Percentiles rank a stretch among this genome's conserved stretches.
phyloP scores from a whole-genome alignment of 2,888 invertebrate species.

The Griposia aprilina region DNA sequence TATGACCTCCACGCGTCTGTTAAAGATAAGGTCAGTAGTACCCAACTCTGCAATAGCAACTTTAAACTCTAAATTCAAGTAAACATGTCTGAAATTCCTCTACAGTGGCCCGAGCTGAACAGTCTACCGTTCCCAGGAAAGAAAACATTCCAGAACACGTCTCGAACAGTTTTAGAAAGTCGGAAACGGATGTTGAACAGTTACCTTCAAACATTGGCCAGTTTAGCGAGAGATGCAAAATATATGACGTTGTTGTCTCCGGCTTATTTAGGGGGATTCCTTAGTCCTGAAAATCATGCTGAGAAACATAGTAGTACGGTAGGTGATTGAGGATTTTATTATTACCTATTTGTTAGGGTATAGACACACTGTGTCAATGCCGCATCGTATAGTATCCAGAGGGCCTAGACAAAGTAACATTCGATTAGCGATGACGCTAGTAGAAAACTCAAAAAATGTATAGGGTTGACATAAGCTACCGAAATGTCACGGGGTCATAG shows the following conservation, averaged over 20 bases:
- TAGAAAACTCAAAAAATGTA: no score
- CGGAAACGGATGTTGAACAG: constrained; percentile 95
- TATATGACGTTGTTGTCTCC: constrained; percentile 83
- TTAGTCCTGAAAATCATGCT: constrained; percentile 85
- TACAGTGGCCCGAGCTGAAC: constrained; percentile 94
- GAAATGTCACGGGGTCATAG: no score
- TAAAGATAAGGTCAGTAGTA: constrained; percentile 91
- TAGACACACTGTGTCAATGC: no score
- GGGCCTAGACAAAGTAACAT: no score
- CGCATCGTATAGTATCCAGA: no score
- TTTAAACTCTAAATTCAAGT: constrained; percentile 3
- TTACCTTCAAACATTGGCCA: constrained; percentile 93
- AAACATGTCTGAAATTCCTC: constrained; percentile 4
- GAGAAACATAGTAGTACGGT: constrained; percentile 86
- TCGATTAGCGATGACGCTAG: no score
- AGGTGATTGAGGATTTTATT: constrained; percentile 52
- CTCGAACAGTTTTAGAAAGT: constrained; percentile 95
- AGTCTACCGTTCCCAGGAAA: constrained; percentile 97
- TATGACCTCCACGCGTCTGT: constrained; percentile 96
- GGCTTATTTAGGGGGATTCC: constrained; percentile 86
- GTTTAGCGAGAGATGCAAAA: constrained; percentile 81
- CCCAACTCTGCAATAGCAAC: background rate
- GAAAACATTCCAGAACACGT: constrained; percentile 98
- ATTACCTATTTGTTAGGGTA: background rate
- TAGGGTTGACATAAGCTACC: no score